Evolutionary conservation across 2,113 vertebrate species (phyloP), one percentile per base, ranked within the genome.

Genomic region (Zosterops borbonicus): DNA sequence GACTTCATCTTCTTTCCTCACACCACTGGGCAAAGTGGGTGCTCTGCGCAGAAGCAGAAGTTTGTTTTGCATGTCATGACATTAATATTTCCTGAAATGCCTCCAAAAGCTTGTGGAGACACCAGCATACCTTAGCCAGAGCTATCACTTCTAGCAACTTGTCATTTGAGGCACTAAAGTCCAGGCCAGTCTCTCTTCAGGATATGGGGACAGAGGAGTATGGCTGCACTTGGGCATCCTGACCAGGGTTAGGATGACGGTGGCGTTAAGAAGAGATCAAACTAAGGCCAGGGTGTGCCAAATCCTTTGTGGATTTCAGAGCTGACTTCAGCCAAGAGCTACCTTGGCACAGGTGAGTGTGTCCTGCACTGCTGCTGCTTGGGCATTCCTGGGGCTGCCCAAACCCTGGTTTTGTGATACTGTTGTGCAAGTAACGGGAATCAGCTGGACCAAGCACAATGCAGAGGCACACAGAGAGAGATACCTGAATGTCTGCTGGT

Each of bases 331-430:
- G 22, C 13, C 42, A 58, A 78, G 52, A 70, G n/a, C 29, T 79
- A 31, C 60, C n/a, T 47, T 55, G 65, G 39, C 33, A 33, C 14
- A 63, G n/a, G 23, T 31, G 24, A 12, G 1, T 1, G 0, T 24
- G 28, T 46, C 69, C 37, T 67, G 55, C 15, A 4, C 12, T 23
- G 29, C 46, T 42, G 47, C 62, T 52, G 29, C 33, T 55, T 24
- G 58, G 52, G 19, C 4, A 0, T 27, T 55, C 15, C 21, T 71
- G 65, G 14, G 31, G 35, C 59, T 89, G 59, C 39, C n/a, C 29
- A 62, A 83, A 46, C 9, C 63, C 14, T 2, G 0, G 1, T 14
- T 46, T 33, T 0, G 0, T 47, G 56, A 55, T 22, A 21, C 23
- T 55, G 4, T 25, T 63, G 14, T 59, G 56, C 77, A 83, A 73